phyloP scores from a whole-genome alignment of 2,797 vertebrate genomes.

The Ctenopoma kingsleyae region DNA sequence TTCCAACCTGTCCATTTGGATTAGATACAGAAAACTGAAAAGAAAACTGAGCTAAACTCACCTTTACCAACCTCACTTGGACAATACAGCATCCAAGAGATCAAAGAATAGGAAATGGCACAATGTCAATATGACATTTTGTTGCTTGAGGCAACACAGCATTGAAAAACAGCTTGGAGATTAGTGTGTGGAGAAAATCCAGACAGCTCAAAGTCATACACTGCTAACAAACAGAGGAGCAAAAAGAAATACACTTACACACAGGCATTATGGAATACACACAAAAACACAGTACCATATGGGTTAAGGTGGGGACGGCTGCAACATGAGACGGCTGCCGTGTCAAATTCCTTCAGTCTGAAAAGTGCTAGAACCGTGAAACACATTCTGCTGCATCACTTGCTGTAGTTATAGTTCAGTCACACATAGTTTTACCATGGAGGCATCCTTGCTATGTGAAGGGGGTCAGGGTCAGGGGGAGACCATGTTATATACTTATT shows the following conservation, averaged over 20 bases:
- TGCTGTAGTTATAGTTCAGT: no score
- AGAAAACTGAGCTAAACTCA: conserved; percentile 6
- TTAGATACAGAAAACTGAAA: conserved; percentile 25
- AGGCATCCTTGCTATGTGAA: no score
- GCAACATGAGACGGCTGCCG: no score
- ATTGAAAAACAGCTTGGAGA: conserved; percentile 33
- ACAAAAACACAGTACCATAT: background rate
- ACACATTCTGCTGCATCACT: no score
- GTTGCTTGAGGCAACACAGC: conserved; percentile 33
- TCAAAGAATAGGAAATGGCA: conserved; percentile 40
- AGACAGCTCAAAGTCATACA: conserved; percentile 40
- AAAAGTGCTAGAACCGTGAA: no score
- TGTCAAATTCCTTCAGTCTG: no score
- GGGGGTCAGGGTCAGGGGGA: no score
- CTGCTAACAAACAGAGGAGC: conserved; percentile 12
- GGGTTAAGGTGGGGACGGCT: no score
- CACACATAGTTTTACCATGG: no score
- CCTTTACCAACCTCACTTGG: conserved; percentile 12
- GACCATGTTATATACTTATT: no score
- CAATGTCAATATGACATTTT: conserved; percentile 45
- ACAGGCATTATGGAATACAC: background rate
- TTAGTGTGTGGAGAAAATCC: conserved; percentile 26
- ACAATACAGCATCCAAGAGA: conserved; percentile 19
- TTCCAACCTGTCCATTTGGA: conserved; percentile 34
- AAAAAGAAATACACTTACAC: background rate